Evolutionary conservation across 2,113 vertebrate species (phyloP).

Genomic region (Pseudolaguvia tuberculata): DNA sequence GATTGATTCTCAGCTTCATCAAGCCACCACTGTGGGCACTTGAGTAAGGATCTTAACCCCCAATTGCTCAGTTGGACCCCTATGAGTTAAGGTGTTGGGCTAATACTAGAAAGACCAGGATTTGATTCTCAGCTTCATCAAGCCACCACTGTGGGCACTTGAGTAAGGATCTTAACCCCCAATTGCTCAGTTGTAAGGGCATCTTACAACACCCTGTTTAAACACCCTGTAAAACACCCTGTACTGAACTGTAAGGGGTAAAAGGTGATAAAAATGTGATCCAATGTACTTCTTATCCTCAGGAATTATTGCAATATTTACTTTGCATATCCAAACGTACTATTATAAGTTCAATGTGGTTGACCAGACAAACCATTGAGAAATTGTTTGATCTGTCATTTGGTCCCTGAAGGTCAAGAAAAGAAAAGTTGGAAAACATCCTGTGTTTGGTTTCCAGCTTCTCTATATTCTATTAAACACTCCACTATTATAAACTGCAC

Average conservation of each 20-base stretch:
- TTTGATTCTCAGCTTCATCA: no score
- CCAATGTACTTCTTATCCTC: neutral
- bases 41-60: no score
- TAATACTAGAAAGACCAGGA: no score
- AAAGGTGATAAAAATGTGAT: neutral
- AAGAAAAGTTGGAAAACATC: neutral
- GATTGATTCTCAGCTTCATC: no score
- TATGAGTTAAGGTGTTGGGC: no score
- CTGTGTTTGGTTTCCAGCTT: constrained; percentile 2
- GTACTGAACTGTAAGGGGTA: neutral
- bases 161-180: no score
- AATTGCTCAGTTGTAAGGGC: neutral
- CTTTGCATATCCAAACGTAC: neutral
- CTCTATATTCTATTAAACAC: neutral
- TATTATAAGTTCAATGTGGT: neutral
- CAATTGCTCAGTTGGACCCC: no score
- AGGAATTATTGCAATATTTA: neutral
- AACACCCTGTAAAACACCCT: neutral
- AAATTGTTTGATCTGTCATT: neutral
- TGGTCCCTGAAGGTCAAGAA: neutral
- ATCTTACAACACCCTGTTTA: neutral
- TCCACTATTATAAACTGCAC: neutral
- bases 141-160: no score
- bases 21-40: no score
- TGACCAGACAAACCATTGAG: neutral